phyloP scores from a whole-genome alignment of 2,113 vertebrate species.

The Albula goreensis region DNA sequence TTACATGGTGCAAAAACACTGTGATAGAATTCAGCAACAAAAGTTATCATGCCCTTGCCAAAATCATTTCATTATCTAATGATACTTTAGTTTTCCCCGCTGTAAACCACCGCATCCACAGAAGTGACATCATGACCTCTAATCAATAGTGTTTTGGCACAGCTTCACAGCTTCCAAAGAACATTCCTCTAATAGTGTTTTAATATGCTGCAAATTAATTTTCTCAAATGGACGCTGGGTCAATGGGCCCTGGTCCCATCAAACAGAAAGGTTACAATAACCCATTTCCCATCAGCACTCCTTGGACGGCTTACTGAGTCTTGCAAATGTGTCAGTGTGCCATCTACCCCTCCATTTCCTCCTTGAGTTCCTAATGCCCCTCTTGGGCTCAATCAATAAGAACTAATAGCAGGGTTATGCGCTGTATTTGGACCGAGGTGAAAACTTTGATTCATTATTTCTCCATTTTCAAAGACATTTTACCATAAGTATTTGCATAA shows the following conservation, averaged over 20 bases:
- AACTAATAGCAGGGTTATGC: constrained; percentile 67
- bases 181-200: constrained; percentile 76
- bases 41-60: constrained; percentile 20
- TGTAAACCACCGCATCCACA: constrained; percentile 28
- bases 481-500: constrained; percentile 50
- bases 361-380: constrained; percentile 59
- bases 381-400: constrained; percentile 60
- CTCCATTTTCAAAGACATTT: constrained; percentile 46
- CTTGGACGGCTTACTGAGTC: constrained; percentile 43
- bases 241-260: constrained; percentile 78
- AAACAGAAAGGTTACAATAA: constrained; percentile 58
- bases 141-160: constrained; percentile 62
- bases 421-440: constrained; percentile 53
- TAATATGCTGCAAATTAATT: constrained; percentile 88
- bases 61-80: not conserved
- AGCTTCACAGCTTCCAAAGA: constrained; percentile 65
- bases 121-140: constrained; percentile 44
- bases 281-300: constrained; percentile 60
- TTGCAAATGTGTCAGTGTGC: constrained; percentile 40
- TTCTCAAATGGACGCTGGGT: constrained; percentile 75
- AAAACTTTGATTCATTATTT: constrained; percentile 61
- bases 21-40: not conserved
- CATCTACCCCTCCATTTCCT: constrained; percentile 54
- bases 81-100: not conserved
- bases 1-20: not conserved